These are phyloP conservation scores for Chunga burmeisteri DNA, from an alignment of 2,113 vertebrate species.

Conservation along the genomic window DNA sequence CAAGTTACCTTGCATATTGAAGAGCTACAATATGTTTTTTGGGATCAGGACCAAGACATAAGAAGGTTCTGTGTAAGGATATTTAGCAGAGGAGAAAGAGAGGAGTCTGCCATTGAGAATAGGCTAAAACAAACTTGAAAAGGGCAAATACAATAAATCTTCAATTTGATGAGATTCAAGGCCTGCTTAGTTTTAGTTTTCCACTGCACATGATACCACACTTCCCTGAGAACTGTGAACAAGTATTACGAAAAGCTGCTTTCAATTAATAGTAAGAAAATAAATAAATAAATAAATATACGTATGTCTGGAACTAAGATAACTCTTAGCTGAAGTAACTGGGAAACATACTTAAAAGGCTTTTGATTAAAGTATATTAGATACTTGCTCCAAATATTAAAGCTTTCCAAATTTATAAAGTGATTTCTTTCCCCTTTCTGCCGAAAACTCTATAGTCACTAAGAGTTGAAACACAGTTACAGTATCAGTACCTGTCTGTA, in stretches of 20 bases:
- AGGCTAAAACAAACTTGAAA: not conserved
- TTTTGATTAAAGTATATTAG: not conserved
- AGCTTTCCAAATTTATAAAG: not conserved
- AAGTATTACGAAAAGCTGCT: not conserved
- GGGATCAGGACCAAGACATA: not conserved
- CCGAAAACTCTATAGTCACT: not conserved
- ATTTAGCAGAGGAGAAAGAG: not conserved
- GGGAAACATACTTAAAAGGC: not conserved
- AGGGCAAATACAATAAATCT: not conserved
- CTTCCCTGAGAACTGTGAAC: not conserved
- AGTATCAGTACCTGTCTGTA: not conserved
- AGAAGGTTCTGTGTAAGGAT: not conserved
- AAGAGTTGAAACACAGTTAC: not conserved
- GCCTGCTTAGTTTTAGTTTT: not conserved
- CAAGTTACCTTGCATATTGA: not conserved
- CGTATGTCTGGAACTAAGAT: not conserved
- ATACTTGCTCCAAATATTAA: not conserved
- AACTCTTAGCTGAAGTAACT: not conserved
- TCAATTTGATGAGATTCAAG: not conserved
- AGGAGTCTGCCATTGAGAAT: not conserved
- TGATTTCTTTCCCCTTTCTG: not conserved
- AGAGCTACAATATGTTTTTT: not conserved
- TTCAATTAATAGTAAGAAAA: not conserved
- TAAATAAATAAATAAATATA: not conserved
- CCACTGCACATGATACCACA: accelerated